Base-by-base conservation (phyloP, 1,140 invertebrate species). In the Liolophura sinensis region DNA sequence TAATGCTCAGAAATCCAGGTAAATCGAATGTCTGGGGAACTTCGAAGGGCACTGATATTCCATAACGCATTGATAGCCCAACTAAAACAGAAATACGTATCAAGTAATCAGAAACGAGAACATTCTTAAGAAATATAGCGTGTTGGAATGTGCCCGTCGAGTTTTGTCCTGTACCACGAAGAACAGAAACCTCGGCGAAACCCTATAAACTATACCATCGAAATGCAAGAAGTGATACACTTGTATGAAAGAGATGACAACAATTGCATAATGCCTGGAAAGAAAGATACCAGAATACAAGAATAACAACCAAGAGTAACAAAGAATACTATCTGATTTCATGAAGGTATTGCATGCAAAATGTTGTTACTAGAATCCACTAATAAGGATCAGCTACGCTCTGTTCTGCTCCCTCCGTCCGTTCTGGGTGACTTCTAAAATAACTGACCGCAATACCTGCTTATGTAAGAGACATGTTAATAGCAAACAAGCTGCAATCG, bases 161-260 rank as follows among this genome's bases (percentile, higher is more conserved):
- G n/a, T n/a, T n/a, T n/a, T n/a, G n/a, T n/a, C n/a, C n/a, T n/a
- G n/a, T n/a, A n/a, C n/a, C n/a, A n/a, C n/a, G n/a, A n/a, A n/a
- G n/a, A n/a, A n/a, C n/a, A n/a, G n/a, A n/a, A n/a, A n/a, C n/a
- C n/a, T n/a, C n/a, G n/a, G n/a, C n/a, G n/a, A n/a, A n/a, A n/a
- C n/a, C n/a, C n/a, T n/a, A n/a, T n/a, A n/a, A n/a, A n/a, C n/a
- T n/a, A n/a, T n/a, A n/a, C n/a, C n/a, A n/a, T n/a, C n/a, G n/a
- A n/a, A n/a, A n/a, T n/a, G n/a, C n/a, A n/a, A n/a, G n/a, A n/a
- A n/a, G n/a, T n/a, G n/a, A n/a, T n/a, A n/a, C n/a, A n/a, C n/a
- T 72, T 69, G 52, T 67, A 63, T 54, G 58, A 58, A 24, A 54
- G 71, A 27, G 73, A 72, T 64, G 73, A 74, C 58, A 52, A 60